Conservation (phyloP, 2,888 invertebrate genomes). For the Toxonevra muliebris region DNA sequence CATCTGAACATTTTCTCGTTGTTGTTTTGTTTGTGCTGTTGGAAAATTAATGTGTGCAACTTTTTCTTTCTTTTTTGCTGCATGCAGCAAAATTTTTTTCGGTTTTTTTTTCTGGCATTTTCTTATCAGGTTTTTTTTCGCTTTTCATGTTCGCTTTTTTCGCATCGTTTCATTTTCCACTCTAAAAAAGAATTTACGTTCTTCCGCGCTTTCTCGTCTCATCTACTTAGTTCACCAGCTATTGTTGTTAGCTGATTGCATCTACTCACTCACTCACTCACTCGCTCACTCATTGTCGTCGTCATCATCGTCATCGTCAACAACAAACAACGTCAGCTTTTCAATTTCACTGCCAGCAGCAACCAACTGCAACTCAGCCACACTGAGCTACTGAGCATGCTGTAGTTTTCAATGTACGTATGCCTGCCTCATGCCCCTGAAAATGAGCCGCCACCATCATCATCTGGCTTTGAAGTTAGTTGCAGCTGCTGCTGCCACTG, state of each 20-base stretch:
- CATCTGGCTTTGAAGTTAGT: conserved; percentile 39
- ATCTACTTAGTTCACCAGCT: neutral
- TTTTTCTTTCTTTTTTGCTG: conserved; percentile 14
- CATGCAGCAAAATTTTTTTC: conserved; percentile 9
- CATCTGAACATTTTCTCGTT: too few species aligned
- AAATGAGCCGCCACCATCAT: conserved; percentile 16
- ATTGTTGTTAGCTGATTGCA: neutral
- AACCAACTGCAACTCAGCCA: neutral
- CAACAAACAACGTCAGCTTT: neutral
- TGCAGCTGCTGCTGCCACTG: conserved; percentile 28
- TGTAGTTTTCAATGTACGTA: neutral
- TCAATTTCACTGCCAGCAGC: conserved; percentile 7
- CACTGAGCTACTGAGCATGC: neutral
- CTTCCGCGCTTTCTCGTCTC: neutral
- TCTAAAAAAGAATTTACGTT: too few species aligned
- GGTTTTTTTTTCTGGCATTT: neutral
- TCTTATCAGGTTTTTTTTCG: neutral
- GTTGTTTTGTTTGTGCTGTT: too few species aligned
- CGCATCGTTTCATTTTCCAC: neutral
- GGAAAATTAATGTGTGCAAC: conserved; percentile 12
- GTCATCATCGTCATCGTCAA: too few species aligned
- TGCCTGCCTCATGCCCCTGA: conserved; percentile 11
- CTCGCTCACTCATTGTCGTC: too few species aligned
- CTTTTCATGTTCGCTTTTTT: neutral
- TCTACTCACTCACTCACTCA: too few species aligned